Conservation (phyloP, 2,888 invertebrate species). For the Galeruca laticollis region DNA sequence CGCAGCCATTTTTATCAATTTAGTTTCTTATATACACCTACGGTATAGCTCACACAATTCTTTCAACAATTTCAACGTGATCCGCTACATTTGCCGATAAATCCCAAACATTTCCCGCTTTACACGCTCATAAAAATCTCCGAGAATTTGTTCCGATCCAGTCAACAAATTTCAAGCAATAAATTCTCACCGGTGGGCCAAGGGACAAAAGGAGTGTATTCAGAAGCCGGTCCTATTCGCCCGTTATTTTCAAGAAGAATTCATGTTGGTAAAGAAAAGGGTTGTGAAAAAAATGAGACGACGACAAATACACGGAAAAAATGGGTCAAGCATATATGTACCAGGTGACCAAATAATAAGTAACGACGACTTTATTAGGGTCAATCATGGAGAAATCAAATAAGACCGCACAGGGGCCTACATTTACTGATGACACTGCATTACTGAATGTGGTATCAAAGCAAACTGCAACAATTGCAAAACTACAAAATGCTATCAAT, state of each 20-base stretch:
- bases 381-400: no score
- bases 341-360: no score
- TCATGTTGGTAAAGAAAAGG: conserved; percentile 19
- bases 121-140: conserved; percentile 32
- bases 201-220: background rate
- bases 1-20: background rate
- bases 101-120: conserved; percentile 31
- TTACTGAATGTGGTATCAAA: no score
- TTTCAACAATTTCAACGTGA: conserved; percentile 24
- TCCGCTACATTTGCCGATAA: conserved; percentile 32
- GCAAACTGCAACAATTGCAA: no score
- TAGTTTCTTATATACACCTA: background rate
- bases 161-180: conserved; percentile 33
- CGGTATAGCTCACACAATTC: conserved; percentile 19
- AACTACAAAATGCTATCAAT: no score
- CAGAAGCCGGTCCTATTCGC: background rate
- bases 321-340: no score
- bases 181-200: conserved; percentile 25
- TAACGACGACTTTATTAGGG: no score
- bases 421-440: no score
- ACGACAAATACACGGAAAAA: no score
- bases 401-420: no score
- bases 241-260: conserved; percentile 12
- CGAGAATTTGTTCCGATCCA: conserved; percentile 32
- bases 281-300: background rate